Base-by-base conservation (phyloP, 1,140 invertebrate species). In the Drosophila sp. region DNA sequence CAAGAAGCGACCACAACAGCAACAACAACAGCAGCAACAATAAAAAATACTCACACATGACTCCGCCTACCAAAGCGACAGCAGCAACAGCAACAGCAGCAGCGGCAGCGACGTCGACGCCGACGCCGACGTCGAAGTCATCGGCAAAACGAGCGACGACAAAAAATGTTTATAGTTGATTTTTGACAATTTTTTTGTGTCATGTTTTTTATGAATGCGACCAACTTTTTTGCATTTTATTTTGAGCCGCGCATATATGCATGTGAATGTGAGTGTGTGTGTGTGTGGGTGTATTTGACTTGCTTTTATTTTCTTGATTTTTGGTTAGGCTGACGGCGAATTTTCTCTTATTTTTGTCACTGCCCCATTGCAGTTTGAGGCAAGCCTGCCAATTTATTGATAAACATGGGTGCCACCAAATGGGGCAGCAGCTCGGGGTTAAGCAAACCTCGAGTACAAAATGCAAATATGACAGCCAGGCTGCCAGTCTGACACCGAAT, bases 321-420 rank as follows among this genome's bases (percentile, higher is more conserved):
- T 89, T 63, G 79, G 54, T 75, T 74, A 70, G 75, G 64, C 40
- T 66, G 61, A 13, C 53, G 61, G 67, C 38, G 45, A 29, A 29
- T 53, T 46, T 76, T 74, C 43, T 64, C 65, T 62, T 83, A 54
- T 61, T 41, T 27, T 51, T 59, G 46, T 16, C 56, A 46, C 57
- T 51, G 41, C 50, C 46, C 57, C 41, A 9, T 45, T 58, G 72
- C 54, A 56, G 66, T 76, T 72, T 72, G 78, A 71, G 82, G 65
- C 71, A 72, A 66, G 71, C 56, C 76, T 79, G 78, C 76, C 83
- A 89, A 76, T 80, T 87, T 87, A 89, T 87, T 87, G 83, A 89
- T 87, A 87, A 87, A 87, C 76, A 79, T 65, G 71, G 76, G 69
- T 54, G 72, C 16, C 57, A 46, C 36, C 46, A 38, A 36, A 1